phyloP scores from a whole-genome alignment of 2,888 invertebrate species.

The Euspilapteryx auroguttella region DNA sequence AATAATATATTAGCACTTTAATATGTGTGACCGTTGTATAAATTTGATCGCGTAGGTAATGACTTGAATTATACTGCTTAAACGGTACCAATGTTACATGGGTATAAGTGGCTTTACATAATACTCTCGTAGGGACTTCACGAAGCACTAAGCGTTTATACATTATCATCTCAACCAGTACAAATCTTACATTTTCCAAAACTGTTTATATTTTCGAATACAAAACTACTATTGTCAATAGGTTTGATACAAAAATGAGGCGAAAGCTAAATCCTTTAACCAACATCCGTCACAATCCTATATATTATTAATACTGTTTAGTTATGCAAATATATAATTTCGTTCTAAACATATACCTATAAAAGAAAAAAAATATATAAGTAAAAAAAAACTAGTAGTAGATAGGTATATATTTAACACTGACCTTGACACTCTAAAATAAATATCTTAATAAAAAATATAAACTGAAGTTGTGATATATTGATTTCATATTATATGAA shows the following conservation, averaged over 20 bases:
- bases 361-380: too few relatives aligned
- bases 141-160: constrained; percentile 2
- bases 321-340: constrained; percentile 22
- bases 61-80: too few relatives aligned
- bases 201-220: too few relatives aligned
- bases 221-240: too few relatives aligned
- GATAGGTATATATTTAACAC: constrained; percentile 6
- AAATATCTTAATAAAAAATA: constrained; percentile 31
- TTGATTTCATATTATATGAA: not conserved
- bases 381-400: too few relatives aligned
- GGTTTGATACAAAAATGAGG: too few relatives aligned
- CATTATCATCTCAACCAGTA: too few relatives aligned
- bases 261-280: too few relatives aligned
- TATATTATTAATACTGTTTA: constrained; percentile 34
- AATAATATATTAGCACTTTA: not conserved
- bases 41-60: not conserved
- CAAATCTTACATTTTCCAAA: too few relatives aligned
- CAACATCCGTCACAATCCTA: too few relatives aligned
- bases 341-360: too few relatives aligned
- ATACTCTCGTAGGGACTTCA: constrained; percentile 1
- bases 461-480: constrained; percentile 26
- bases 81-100: constrained; percentile 2
- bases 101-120: not conserved
- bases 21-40: not conserved
- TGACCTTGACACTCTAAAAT: constrained; percentile 7